Conservation (phyloP, 1,140 invertebrate genomes). For the Linepithema humile region DNA sequence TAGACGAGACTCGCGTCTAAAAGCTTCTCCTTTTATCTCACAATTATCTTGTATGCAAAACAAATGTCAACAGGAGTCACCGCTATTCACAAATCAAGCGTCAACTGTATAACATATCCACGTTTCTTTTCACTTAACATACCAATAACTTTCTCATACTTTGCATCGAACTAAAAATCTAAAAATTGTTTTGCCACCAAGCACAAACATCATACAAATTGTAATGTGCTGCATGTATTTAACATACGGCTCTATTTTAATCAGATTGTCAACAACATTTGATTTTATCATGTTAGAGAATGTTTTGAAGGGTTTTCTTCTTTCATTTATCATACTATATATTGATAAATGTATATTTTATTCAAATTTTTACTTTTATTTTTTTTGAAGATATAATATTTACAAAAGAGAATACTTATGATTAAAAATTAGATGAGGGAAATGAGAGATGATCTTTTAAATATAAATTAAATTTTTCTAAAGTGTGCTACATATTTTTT, state of each 20-base stretch:
- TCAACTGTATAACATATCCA: neutral
- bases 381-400: neutral
- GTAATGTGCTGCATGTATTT: neutral
- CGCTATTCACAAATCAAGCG: conserved; percentile 34
- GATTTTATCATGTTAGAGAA: conserved; percentile 8
- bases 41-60: conserved; percentile 63
- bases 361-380: neutral
- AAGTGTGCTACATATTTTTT: too few relatives aligned
- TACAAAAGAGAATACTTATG: neutral
- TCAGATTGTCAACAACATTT: neutral
- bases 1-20: conserved; percentile 48
- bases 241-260: neutral
- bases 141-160: neutral
- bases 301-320: neutral
- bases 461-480: too few relatives aligned
- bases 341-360: neutral
- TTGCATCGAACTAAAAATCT: neutral
- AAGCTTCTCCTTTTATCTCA: conserved; percentile 35
- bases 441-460: too few relatives aligned
- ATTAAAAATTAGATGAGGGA: neutral
- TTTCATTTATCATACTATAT: neutral
- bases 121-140: conserved; percentile 19
- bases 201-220: neutral
- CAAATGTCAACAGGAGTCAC: conserved; percentile 21
- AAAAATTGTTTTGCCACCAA: neutral